Evolutionary conservation across 2,888 invertebrate genomes (phyloP).

Genomic region (Coleophora deauratella): DNA sequence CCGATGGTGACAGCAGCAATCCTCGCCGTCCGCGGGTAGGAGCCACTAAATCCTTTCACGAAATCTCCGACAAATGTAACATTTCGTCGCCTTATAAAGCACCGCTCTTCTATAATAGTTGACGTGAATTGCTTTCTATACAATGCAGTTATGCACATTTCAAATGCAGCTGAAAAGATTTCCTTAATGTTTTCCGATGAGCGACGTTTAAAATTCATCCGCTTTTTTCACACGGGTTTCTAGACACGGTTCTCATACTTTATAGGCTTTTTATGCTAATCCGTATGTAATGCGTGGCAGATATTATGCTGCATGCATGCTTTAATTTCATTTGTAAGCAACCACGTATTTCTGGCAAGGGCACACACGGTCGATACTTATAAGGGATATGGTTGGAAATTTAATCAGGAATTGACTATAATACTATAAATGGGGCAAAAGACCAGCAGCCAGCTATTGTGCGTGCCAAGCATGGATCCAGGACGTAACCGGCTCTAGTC

Average conservation of each 20-base stretch:
- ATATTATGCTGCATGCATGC: neutral
- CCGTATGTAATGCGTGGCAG: neutral
- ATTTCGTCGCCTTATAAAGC: constrained; percentile 15
- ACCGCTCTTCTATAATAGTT: constrained; percentile 1
- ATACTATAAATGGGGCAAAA: constrained; percentile 32
- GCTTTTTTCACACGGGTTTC: no score
- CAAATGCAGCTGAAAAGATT: neutral
- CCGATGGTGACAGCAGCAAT: constrained; percentile 62
- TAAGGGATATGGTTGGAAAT: constrained; percentile 29
- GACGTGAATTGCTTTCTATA: neutral
- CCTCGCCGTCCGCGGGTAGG: constrained; percentile 47
- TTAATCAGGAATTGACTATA: constrained; percentile 46
- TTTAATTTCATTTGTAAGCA: constrained; percentile 1
- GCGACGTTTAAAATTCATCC: no score
- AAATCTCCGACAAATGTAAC: constrained; percentile 53
- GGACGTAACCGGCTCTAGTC: constrained; percentile 32
- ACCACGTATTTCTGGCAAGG: constrained; percentile 1
- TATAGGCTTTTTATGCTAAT: neutral
- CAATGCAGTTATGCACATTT: neutral
- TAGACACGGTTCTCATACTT: no score
- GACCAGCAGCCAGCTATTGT: constrained; percentile 52
- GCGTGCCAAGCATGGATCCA: constrained; percentile 38
- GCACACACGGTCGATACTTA: neutral
- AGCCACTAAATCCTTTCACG: constrained; percentile 55
- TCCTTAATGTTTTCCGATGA: no score